phyloP scores from a whole-genome alignment of 2,113 vertebrate genomes.

The Hippoglossus stenolepis region DNA sequence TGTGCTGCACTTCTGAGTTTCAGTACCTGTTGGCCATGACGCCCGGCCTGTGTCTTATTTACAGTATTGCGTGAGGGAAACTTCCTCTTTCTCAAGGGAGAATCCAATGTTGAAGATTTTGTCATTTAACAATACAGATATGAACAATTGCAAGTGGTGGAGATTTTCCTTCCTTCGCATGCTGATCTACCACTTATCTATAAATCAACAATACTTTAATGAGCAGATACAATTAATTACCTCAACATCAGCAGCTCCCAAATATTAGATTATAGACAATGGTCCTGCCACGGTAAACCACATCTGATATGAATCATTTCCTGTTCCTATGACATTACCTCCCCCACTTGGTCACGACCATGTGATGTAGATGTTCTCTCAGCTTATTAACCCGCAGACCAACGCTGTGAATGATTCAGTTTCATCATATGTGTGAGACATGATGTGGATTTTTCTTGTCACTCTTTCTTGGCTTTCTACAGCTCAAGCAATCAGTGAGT shows the following conservation, averaged over 20 bases:
- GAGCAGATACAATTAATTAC: neutral
- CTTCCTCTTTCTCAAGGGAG: neutral
- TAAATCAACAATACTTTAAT: neutral
- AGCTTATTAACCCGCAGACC: neutral
- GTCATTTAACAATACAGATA: neutral
- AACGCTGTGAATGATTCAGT: fast-evolving
- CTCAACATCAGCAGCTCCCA: no score
- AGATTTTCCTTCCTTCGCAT: neutral
- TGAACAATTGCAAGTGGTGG: neutral
- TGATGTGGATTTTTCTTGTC: constrained; percentile 46
- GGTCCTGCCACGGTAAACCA: neutral
- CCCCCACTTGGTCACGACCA: neutral
- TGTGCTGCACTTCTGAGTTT: neutral
- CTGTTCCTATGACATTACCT: neutral
- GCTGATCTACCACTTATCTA: neutral
- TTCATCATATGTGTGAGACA: neutral
- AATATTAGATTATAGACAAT: no score
- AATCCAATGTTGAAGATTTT: neutral
- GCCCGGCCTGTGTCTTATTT: neutral
- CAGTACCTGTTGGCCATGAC: no score
- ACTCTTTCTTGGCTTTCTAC: constrained; percentile 3
- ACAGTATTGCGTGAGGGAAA: constrained; percentile 1
- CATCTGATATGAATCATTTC: neutral
- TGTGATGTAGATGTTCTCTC: constrained; percentile 44
- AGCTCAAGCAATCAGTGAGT: neutral